Conservation (phyloP, 92 coral and sea anemone species). For the Zoanthus sansibaricus region DNA sequence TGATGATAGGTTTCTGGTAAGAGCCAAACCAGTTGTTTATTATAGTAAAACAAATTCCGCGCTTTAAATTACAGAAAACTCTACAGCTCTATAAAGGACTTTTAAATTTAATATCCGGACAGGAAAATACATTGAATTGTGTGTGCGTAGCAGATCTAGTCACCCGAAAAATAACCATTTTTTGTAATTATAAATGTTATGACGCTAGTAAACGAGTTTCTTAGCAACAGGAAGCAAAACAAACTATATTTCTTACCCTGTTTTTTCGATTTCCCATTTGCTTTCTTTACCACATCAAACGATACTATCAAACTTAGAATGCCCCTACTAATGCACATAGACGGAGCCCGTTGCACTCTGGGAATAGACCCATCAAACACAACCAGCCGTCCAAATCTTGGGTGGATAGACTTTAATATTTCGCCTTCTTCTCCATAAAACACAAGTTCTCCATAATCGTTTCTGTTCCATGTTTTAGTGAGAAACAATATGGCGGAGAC, state of each 20-base stretch:
- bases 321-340: neutral
- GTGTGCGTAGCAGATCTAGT: too few relatives aligned
- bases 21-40: too few relatives aligned
- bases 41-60: too few relatives aligned
- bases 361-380: constrained; percentile 29
- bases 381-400: constrained; percentile 9
- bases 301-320: neutral
- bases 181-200: too few relatives aligned
- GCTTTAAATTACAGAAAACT: too few relatives aligned
- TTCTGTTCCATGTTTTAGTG: constrained; percentile 15
- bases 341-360: constrained; percentile 33
- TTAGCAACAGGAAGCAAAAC: too few relatives aligned
- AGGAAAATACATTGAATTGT: too few relatives aligned
- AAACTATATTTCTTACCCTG: neutral
- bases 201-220: too few relatives aligned
- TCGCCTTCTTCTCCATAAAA: constrained; percentile 10
- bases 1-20: neutral
- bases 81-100: too few relatives aligned
- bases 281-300: neutral
- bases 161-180: too few relatives aligned
- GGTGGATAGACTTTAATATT: constrained; percentile 13
- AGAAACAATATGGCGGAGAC: constrained; percentile 19
- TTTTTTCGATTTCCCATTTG: neutral
- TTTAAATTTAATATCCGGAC: too few relatives aligned
- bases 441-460: constrained; percentile 24